A percentile compares a stretch with the other conserved stretches of the same genome.
phyloP scores from a whole-genome alignment of 2,888 invertebrate genomes.

The Achlya flavicornis region DNA sequence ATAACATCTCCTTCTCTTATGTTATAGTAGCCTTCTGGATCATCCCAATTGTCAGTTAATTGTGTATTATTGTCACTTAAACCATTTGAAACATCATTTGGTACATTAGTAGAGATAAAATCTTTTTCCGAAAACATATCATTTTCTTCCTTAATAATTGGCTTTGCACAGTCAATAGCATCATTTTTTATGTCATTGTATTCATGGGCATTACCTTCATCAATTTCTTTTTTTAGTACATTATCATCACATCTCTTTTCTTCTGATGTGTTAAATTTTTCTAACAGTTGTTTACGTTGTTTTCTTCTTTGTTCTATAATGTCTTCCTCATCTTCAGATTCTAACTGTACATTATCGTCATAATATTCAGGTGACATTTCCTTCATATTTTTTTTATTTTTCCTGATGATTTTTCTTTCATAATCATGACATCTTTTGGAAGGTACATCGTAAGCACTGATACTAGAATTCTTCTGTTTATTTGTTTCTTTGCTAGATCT shows the following conservation, averaged over 20 bases:
- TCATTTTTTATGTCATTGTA: slow-evolving; percentile 30
- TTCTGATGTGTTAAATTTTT: slow-evolving; percentile 61
- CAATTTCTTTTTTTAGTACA: slow-evolving; percentile 30
- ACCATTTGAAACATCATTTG: slow-evolving; percentile 49
- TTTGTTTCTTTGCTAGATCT: slow-evolving; percentile 37
- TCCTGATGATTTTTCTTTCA: slow-evolving; percentile 32
- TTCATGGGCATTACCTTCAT: slow-evolving; percentile 19
- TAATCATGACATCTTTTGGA: slow-evolving; percentile 30
- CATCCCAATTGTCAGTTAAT: slow-evolving; percentile 99
- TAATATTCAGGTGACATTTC: slow-evolving; percentile 74
- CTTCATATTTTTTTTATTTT: slow-evolving; percentile 31
- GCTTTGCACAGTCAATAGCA: slow-evolving; percentile 61
- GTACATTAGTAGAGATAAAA: slow-evolving; percentile 86
- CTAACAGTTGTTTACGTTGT: slow-evolving; percentile 93
- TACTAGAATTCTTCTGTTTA: slow-evolving; percentile 46
- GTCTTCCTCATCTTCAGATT: slow-evolving; percentile 94
- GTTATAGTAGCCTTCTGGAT: slow-evolving; percentile 98
- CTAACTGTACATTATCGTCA: slow-evolving; percentile 83
- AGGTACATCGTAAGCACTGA: slow-evolving; percentile 31
- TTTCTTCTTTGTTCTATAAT: slow-evolving; percentile 95
- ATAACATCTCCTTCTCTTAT: slow-evolving; percentile 95
- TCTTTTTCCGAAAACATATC: slow-evolving; percentile 97
- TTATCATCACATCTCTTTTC: slow-evolving; percentile 24
- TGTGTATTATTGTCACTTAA: slow-evolving; percentile 89
- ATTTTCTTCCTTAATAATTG: slow-evolving; percentile 81